These are phyloP conservation scores for Bucco capensis DNA, from an alignment of 2,113 vertebrate species.

Conservation along the genomic window DNA sequence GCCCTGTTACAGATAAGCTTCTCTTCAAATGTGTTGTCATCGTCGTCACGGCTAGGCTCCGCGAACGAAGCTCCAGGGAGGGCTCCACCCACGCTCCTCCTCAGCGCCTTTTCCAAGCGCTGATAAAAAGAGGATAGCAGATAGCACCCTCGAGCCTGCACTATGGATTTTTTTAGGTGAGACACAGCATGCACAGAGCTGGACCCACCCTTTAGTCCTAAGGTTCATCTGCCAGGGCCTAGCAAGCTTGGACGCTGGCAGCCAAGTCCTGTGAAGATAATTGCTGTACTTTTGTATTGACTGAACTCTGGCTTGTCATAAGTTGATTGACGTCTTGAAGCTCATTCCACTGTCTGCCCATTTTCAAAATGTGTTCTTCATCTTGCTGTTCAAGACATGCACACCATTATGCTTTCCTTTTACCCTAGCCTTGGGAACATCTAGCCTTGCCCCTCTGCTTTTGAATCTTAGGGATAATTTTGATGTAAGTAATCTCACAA, in stretches of 20 bases:
- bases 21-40: not conserved
- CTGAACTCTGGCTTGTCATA: not conserved
- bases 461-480: not conserved
- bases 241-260: too few relatives aligned
- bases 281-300: not conserved
- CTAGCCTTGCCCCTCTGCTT: not conserved
- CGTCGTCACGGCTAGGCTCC: too few relatives aligned
- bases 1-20: not conserved
- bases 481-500: not conserved
- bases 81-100: too few relatives aligned
- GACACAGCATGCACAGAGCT: too few relatives aligned
- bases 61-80: too few relatives aligned
- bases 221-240: too few relatives aligned
- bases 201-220: too few relatives aligned
- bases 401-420: not conserved
- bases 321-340: not conserved
- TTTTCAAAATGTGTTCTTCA: not conserved
- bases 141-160: too few relatives aligned
- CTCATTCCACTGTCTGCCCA: not conserved
- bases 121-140: too few relatives aligned
- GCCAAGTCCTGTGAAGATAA: too few relatives aligned
- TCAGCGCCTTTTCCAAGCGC: too few relatives aligned
- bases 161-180: too few relatives aligned
- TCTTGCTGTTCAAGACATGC: fast-evolving
- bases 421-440: not conserved